These are phyloP conservation scores for Dicranocentrus wangi DNA, from an alignment of 2,888 invertebrate genomes.

Conservation along the genomic window DNA sequence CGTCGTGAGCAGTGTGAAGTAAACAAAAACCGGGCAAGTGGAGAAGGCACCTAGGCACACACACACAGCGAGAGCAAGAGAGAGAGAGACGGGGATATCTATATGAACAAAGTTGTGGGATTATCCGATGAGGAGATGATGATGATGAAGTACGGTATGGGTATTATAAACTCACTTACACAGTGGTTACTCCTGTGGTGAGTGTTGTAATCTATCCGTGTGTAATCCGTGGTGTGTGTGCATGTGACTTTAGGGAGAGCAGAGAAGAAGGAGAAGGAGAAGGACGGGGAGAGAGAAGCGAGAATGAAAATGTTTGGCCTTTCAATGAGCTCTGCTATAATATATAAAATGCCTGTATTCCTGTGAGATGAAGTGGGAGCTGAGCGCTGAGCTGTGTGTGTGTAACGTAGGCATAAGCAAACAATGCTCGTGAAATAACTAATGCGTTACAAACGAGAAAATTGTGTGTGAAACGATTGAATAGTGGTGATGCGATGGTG, in stretches of 20 bases:
- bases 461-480: constrained; percentile 35
- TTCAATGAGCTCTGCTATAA: background rate
- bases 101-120: background rate
- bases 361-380: background rate
- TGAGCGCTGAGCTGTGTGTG: background rate
- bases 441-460: constrained; percentile 50
- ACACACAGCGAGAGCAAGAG: constrained; percentile 9
- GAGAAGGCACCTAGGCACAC: background rate
- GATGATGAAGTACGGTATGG: constrained; percentile 10
- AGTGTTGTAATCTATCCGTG: constrained; percentile 2
- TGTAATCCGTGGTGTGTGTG: background rate
- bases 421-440: constrained; percentile 36
- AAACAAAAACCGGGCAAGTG: background rate
- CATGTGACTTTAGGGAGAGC: background rate
- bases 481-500: too few relatives aligned
- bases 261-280: background rate
- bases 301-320: background rate
- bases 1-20: background rate
- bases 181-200: background rate
- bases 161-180: too few relatives aligned
- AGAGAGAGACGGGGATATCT: background rate
- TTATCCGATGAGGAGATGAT: too few relatives aligned
- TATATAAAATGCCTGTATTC: too few relatives aligned
- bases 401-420: constrained; percentile 29
- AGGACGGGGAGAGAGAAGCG: background rate